Percentiles rank a stretch among this genome's conserved stretches.
Conservation (phyloP, 2,888 invertebrate species). For the Mermis nigrescens region DNA sequence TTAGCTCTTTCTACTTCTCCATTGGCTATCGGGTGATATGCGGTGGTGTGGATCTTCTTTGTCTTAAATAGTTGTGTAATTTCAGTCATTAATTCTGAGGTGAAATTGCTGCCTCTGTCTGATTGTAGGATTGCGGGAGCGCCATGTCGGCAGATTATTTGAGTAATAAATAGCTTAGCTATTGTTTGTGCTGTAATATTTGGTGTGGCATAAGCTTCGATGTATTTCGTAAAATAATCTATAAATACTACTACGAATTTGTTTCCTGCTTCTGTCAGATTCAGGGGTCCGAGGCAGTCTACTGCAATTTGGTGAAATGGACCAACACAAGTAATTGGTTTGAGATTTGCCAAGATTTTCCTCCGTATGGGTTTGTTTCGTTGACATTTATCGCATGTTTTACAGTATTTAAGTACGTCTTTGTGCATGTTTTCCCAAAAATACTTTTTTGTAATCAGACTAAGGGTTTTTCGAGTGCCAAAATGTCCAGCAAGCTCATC, state of each 20-base stretch:
- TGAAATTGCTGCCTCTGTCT: neutral
- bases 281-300: constrained; percentile 19
- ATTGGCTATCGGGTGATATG: constrained; percentile 15
- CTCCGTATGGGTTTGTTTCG: neutral
- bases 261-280: constrained; percentile 12
- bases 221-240: constrained; percentile 17
- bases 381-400: neutral
- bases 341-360: constrained; percentile 7
- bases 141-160: neutral
- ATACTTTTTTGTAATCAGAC: neutral
- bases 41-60: neutral
- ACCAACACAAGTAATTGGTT: constrained; percentile 8
- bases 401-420: neutral
- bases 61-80: neutral
- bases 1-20: constrained; percentile 15
- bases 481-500: neutral
- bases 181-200: constrained; percentile 26
- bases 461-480: neutral
- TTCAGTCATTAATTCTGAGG: neutral
- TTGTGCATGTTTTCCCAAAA: neutral
- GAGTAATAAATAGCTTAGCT: constrained; percentile 16
- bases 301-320: constrained; percentile 18
- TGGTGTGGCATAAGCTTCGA: constrained; percentile 22
- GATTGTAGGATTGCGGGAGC: neutral
- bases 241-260: constrained; percentile 18